Percentiles rank a stretch among this genome's conserved stretches.
phyloP scores from a whole-genome alignment of 37 sponge, comb jelly and placozoan species.

The Chondrilla cf. caribensis region DNA sequence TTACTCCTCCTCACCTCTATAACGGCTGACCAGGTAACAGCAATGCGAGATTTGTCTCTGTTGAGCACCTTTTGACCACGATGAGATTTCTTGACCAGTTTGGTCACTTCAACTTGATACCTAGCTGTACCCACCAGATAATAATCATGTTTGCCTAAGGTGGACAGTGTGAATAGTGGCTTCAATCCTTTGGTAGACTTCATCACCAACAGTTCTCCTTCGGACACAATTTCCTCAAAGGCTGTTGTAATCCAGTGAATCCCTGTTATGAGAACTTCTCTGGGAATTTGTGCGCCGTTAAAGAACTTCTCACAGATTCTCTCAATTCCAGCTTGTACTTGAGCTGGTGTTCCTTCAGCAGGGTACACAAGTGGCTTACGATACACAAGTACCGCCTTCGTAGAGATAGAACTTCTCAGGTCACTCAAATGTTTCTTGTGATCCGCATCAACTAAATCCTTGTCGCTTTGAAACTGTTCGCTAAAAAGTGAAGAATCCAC shows the following conservation, averaged over 20 bases:
- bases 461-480: not conserved
- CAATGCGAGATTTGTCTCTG: not conserved
- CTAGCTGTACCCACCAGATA: not conserved
- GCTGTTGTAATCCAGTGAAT: not conserved
- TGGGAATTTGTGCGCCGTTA: not conserved
- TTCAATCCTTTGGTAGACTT: not conserved
- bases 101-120: not conserved
- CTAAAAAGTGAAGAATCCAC: not conserved
- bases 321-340: not conserved
- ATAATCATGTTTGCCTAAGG: not conserved
- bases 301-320: constrained; percentile 2
- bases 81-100: not conserved
- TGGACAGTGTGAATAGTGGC: not conserved
- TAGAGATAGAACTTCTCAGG: not conserved
- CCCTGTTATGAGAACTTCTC: not conserved
- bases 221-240: not conserved
- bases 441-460: not conserved
- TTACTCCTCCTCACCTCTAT: not conserved
- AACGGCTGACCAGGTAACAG: not conserved
- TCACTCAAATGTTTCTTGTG: constrained; percentile 4
- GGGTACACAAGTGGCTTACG: constrained; percentile 2
- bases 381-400: not conserved
- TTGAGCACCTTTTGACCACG: not conserved
- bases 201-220: constrained; percentile 12
- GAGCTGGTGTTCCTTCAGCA: not conserved